phyloP scores from a whole-genome alignment of 2,797 vertebrate genomes.

The Danio albolineatus region DNA sequence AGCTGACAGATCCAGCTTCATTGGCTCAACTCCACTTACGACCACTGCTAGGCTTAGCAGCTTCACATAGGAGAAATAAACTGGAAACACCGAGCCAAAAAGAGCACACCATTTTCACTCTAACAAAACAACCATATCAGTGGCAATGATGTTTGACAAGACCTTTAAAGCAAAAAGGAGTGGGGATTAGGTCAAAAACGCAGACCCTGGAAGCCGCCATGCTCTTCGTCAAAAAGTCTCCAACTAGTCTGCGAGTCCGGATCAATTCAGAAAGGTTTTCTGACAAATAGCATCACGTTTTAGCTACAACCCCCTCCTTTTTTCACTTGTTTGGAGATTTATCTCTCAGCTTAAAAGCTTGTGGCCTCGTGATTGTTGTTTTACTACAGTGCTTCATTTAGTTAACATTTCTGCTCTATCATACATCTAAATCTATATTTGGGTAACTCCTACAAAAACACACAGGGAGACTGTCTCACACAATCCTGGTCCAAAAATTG shows the following conservation, averaged over 20 bases:
- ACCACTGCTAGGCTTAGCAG: slow-evolving; percentile 65
- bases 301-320: slow-evolving; percentile 1
- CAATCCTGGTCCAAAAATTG: slow-evolving; percentile 50
- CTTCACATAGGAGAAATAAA: slow-evolving; percentile 69
- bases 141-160: slow-evolving; percentile 64
- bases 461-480: slow-evolving; percentile 41
- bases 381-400: slow-evolving; percentile 45
- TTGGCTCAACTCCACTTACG: slow-evolving; percentile 65
- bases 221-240: slow-evolving; percentile 48
- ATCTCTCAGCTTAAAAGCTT: slow-evolving; percentile 45
- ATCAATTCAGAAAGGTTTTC: slow-evolving; percentile 23
- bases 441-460: slow-evolving; percentile 50
- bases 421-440: slow-evolving; percentile 50
- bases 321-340: slow-evolving; percentile 41
- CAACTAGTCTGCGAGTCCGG: slow-evolving; percentile 42
- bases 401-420: slow-evolving; percentile 54
- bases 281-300: slow-evolving; percentile 39
- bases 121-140: slow-evolving; percentile 70
- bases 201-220: slow-evolving; percentile 60
- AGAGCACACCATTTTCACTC: slow-evolving; percentile 60
- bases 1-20: slow-evolving; percentile 62
- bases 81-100: slow-evolving; percentile 59
- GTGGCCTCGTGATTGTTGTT: slow-evolving; percentile 42
- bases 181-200: slow-evolving; percentile 61
- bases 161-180: slow-evolving; percentile 58